Conservation (phyloP, 2,888 invertebrate genomes). For the Watsonalla binaria region DNA sequence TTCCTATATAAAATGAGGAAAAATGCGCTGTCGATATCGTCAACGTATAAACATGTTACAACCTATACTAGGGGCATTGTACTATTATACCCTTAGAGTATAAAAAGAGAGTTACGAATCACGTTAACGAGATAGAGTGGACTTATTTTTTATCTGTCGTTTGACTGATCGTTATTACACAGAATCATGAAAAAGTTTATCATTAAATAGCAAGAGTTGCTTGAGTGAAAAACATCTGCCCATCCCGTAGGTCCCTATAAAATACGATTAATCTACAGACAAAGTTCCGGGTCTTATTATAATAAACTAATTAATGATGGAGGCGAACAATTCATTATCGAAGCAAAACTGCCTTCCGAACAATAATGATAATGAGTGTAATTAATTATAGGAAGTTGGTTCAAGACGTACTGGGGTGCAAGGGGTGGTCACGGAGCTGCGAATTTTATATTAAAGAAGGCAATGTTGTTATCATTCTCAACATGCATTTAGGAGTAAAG, state of each 20-base stretch:
- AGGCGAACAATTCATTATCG: conserved; percentile 77
- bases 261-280: conserved; percentile 73
- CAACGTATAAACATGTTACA: too few species aligned
- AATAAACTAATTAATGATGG: conserved; percentile 79
- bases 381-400: conserved; percentile 78
- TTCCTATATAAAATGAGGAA: too few species aligned
- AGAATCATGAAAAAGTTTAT: too few species aligned
- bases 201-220: not conserved
- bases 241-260: conserved; percentile 48
- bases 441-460: conserved; percentile 37
- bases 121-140: too few species aligned
- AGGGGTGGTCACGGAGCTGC: conserved; percentile 30
- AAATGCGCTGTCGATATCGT: too few species aligned
- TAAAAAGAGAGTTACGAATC: too few species aligned
- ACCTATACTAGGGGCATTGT: too few species aligned
- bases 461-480: conserved; percentile 9
- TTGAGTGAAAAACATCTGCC: conserved; percentile 2
- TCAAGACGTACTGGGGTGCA: conserved; percentile 64
- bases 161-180: too few species aligned
- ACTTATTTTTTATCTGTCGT: too few species aligned
- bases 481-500: too few species aligned
- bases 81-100: too few species aligned
- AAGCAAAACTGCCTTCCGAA: conserved; percentile 78
- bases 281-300: conserved; percentile 74
- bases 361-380: conserved; percentile 79